Evolutionary conservation across 2,797 vertebrate species (phyloP).

Genomic region (Myoxocephalus aenaeus): DNA sequence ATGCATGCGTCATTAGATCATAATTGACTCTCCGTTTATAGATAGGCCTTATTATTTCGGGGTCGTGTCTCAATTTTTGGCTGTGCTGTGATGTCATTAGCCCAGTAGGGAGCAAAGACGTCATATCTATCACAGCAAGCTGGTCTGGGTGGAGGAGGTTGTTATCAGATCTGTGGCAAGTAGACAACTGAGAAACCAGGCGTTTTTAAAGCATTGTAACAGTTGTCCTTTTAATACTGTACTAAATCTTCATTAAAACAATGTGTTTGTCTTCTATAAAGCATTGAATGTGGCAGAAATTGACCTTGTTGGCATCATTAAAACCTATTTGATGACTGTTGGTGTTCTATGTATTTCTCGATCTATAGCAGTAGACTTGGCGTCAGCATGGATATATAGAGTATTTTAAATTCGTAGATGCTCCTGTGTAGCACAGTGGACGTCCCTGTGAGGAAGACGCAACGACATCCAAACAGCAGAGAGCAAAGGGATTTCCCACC

Average conservation of each 20-base stretch:
- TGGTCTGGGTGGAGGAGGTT: constrained; percentile 72
- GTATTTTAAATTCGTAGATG: background rate
- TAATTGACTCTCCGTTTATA: constrained; percentile 20
- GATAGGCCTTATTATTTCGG: background rate
- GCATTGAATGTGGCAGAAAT: background rate
- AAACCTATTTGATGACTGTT: background rate
- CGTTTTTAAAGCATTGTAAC: background rate
- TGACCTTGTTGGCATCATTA: background rate
- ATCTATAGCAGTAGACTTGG: background rate
- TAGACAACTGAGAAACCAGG: constrained; percentile 20
- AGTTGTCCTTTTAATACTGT: constrained; percentile 10
- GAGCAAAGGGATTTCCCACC: constrained; percentile 49
- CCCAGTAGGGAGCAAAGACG: constrained; percentile 20
- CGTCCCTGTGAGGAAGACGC: constrained; percentile 5
- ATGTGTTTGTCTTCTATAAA: background rate
- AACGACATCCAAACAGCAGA: constrained; percentile 26
- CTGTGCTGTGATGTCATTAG: constrained; percentile 50
- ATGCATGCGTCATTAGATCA: background rate
- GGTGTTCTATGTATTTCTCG: background rate
- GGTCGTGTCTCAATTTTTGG: constrained; percentile 16
- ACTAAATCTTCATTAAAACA: background rate
- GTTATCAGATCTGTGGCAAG: constrained; percentile 64
- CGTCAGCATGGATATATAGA: background rate
- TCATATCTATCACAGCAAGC: constrained; percentile 76
- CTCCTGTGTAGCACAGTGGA: constrained; percentile 9